These are phyloP conservation scores for Campylomormyrus numenius DNA, from an alignment of 2,113 vertebrate species.

Conservation along the genomic window DNA sequence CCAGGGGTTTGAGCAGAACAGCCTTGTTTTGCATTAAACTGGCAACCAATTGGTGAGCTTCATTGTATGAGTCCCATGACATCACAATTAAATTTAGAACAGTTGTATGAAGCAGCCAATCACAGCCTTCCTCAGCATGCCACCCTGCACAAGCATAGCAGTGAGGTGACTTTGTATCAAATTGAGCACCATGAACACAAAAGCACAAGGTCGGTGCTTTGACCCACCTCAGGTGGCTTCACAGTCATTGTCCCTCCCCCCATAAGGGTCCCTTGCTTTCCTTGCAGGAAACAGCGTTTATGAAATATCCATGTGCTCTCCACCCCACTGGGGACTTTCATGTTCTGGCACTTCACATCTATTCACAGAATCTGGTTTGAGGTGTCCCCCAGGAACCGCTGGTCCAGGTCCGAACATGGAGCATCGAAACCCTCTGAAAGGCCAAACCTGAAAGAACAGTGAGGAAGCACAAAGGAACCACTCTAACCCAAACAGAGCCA, in stretches of 20 bases:
- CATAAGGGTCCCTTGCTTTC: background rate
- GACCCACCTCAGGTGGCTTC: background rate
- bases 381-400: background rate
- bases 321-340: background rate
- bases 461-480: too few relatives aligned
- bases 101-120: background rate
- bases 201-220: background rate
- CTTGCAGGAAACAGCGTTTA: background rate
- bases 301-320: background rate
- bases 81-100: background rate
- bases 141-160: background rate
- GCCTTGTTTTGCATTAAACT: background rate
- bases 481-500: background rate
- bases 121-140: background rate
- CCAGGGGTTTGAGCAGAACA: background rate
- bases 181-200: background rate
- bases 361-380: background rate
- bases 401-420: too few relatives aligned
- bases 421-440: background rate
- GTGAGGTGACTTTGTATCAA: background rate
- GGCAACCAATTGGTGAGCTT: background rate
- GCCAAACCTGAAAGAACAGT: background rate
- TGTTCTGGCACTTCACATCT: background rate
- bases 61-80: background rate
- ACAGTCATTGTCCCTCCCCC: background rate